Evolutionary conservation across 2,888 invertebrate genomes (phyloP), one percentile per base, ranked within the genome.

Genomic region (Neoitamus cyanurus): DNA sequence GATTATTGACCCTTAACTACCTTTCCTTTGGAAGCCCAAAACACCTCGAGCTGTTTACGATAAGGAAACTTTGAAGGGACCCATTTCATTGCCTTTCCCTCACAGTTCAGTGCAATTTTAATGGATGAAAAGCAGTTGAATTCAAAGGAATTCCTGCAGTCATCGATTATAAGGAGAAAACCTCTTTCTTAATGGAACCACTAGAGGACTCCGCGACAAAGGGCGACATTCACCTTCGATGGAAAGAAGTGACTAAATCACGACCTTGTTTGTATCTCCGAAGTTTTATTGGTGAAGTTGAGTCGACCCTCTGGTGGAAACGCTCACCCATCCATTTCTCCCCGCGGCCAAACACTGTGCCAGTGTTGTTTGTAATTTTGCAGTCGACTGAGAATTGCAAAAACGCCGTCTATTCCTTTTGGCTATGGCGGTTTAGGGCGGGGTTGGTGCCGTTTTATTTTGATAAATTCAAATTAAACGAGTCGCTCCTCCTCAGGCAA

Each of bases 1-100:
- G 77, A 77, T 77, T 77, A 77, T 77, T 77, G 77, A 77, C 77
- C 77, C 77, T 77, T 77, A 77, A 77, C 77, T 77, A 77, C 77
- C 77, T 46, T 46, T 42, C 46, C 58, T 30, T 77, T 28, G 30
- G 11, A 30, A 46, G 46, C 9, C 28, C 5, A 7, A 77, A 77
- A 77, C 34, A 77, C 77, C 77, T 77, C 28, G 20, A 46, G 77
- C 77, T 77, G 46, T 77, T 77, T 77, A 46, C 77, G 77, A 77
- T 77, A 77, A 77, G 77, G 30, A 77, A 77, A 77, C 46, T 77
- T 77, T 77, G 77, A 77, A 77, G 77, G 34, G 42, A 25, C 77
- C n/a, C 46, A 77, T 46, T 30, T 46, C 46, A 46, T 46, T 46
- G 46, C 77, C 30, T 58, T 42, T 77, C 46, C 42, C 77, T 46